Evolutionary conservation across 2,888 invertebrate genomes (phyloP).

Genomic region (Nomada lathburiana): DNA sequence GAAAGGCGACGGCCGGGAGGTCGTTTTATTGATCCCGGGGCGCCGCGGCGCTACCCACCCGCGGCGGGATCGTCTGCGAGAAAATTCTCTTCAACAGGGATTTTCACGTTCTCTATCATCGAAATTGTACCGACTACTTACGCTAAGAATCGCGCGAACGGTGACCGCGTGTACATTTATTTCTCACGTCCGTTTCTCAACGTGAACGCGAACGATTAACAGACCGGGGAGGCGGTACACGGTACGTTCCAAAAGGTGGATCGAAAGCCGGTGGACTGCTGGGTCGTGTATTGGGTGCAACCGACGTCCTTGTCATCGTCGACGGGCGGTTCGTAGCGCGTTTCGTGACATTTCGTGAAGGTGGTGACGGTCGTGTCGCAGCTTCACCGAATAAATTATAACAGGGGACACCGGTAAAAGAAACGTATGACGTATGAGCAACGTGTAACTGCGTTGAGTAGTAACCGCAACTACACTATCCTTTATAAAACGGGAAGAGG

Average conservation of each 20-base stretch:
- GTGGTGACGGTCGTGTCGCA: constrained; percentile 56
- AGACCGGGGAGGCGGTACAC: background rate
- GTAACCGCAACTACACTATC: background rate
- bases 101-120: constrained; percentile 29
- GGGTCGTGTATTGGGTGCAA: constrained; percentile 37
- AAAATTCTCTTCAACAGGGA: constrained; percentile 56
- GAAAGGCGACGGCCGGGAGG: constrained; percentile 82
- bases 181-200: background rate
- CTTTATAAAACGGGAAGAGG: constrained; percentile 4
- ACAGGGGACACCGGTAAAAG: constrained; percentile 12
- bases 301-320: constrained; percentile 29
- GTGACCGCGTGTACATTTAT: background rate
- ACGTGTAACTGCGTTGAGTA: constrained; percentile 17
- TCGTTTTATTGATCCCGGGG: constrained; percentile 84
- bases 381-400: background rate
- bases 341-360: constrained; percentile 15
- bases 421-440: constrained; percentile 29
- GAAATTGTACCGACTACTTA: background rate
- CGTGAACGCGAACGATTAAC: background rate
- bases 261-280: constrained; percentile 23
- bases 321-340: constrained; percentile 21
- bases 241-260: constrained; percentile 6
- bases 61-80: constrained; percentile 80
- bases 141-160: background rate
- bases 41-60: constrained; percentile 83